Percentiles rank a stretch among this genome's conserved stretches.
phyloP scores from a whole-genome alignment of 2,888 invertebrate genomes.

The Pristionchus arcanus region DNA sequence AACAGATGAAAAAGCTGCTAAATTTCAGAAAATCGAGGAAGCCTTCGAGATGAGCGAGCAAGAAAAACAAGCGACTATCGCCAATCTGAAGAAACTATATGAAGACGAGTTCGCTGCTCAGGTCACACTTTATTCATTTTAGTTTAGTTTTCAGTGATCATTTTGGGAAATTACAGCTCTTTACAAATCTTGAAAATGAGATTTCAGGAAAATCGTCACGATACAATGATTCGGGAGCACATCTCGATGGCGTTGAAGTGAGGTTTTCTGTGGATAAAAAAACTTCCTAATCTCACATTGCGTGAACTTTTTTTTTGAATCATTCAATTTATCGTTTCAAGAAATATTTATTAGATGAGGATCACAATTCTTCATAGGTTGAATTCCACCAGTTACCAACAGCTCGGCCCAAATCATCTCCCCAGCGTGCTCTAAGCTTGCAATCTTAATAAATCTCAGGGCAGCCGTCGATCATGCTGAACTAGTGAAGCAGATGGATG shows the following conservation, averaged over 20 bases:
- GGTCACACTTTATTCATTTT: too few species aligned
- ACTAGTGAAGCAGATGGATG: slow-evolving; percentile 14
- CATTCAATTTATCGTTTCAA: too few species aligned
- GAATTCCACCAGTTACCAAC: too few species aligned
- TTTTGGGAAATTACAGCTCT: too few species aligned
- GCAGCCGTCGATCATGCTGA: not conserved
- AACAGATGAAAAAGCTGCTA: too few species aligned
- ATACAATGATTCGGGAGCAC: slow-evolving; percentile 47
- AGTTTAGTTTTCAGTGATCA: too few species aligned
- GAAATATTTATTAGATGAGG: too few species aligned
- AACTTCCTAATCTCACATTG: not conserved
- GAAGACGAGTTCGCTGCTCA: slow-evolving; percentile 61
- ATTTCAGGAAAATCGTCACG: slow-evolving; percentile 45
- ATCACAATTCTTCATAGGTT: too few species aligned
- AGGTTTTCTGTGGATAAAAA: not conserved
- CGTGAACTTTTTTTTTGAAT: too few species aligned
- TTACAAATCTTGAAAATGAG: too few species aligned
- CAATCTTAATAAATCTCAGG: not conserved
- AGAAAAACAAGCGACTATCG: slow-evolving; percentile 60
- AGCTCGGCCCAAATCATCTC: too few species aligned
- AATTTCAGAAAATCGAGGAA: slow-evolving; percentile 62
- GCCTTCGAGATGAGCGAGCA: slow-evolving; percentile 62
- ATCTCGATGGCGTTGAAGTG: slow-evolving; percentile 12
- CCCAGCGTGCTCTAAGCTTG: too few species aligned
- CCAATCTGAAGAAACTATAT: slow-evolving; percentile 63